Evolutionary conservation across 2,888 invertebrate species (phyloP).

Genomic region (Ferrisia virgata): DNA sequence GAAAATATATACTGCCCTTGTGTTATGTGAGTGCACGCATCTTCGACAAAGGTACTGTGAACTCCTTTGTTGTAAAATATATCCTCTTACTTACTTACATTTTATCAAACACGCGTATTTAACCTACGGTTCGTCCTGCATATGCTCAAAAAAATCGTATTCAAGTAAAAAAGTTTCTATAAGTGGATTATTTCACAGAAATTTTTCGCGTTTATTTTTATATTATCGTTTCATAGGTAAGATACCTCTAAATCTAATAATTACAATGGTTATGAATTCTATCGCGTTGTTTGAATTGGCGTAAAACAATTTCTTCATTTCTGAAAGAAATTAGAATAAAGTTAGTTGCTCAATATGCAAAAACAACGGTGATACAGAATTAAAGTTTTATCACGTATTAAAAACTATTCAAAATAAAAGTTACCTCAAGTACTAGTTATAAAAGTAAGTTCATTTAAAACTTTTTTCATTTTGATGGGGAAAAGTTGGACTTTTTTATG

Average conservation of each 20-base stretch:
- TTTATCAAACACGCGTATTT: background rate
- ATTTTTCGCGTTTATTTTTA: background rate
- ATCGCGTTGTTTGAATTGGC: background rate
- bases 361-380: background rate
- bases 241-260: background rate
- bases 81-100: background rate
- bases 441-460: constrained; percentile 20
- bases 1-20: background rate
- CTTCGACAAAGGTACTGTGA: too few species aligned
- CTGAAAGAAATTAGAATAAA: background rate
- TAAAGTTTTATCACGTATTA: constrained; percentile 26
- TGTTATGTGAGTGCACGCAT: background rate
- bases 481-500: background rate
- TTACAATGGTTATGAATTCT: background rate
- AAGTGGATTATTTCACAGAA: background rate
- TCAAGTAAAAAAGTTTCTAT: background rate
- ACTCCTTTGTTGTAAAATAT: background rate
- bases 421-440: background rate
- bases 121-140: background rate
- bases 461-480: background rate
- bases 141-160: background rate
- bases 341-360: constrained; percentile 13
- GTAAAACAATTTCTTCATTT: background rate
- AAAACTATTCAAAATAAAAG: constrained; percentile 12
- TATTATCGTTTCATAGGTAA: too few species aligned